A percentile compares a stretch with the other conserved stretches of the same genome.
These are phyloP conservation scores for Telmatherina bonti DNA, from an alignment of 2,797 vertebrate species.

Conservation along the genomic window DNA sequence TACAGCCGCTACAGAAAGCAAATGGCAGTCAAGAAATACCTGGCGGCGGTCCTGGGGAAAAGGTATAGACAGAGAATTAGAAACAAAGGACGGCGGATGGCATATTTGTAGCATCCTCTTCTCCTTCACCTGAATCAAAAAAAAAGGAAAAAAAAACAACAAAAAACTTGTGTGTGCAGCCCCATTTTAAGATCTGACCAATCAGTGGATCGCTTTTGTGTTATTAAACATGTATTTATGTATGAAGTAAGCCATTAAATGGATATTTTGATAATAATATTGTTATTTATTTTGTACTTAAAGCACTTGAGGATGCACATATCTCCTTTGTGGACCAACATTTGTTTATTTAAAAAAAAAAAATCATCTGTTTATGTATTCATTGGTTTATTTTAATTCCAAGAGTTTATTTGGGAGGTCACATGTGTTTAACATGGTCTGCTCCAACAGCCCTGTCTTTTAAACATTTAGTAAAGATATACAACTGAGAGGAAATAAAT, in stretches of 20 bases:
- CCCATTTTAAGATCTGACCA: constrained; percentile 79
- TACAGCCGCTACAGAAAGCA: constrained; percentile 99
- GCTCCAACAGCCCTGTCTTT: constrained; percentile 92
- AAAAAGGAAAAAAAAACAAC: constrained; percentile 64
- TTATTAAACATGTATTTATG: constrained; percentile 99
- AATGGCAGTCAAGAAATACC: constrained; percentile 99
- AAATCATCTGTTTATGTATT: constrained; percentile 76
- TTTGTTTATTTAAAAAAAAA: constrained; percentile 84
- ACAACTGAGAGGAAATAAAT: constrained; percentile 87
- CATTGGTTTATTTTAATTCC: constrained; percentile 69
- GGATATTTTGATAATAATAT: constrained; percentile 99
- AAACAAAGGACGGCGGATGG: constrained; percentile 98
- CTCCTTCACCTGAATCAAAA: constrained; percentile 31
- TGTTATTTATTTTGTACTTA: constrained; percentile 96
- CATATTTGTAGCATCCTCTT: constrained; percentile 93
- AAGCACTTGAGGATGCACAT: constrained; percentile 94
- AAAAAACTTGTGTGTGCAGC: constrained; percentile 83
- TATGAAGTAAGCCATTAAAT: constrained; percentile 99
- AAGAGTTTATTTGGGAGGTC: constrained; percentile 82
- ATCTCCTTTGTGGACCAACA: constrained; percentile 95
- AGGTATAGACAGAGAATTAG: constrained; percentile 99
- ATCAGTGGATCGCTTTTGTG: constrained; percentile 87
- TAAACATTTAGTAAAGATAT: constrained; percentile 82
- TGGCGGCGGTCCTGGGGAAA: constrained; percentile 98
- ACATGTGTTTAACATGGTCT: constrained; percentile 86